Base-by-base conservation (phyloP, 2,797 vertebrate species). In the Anomalospiza imberbis region DNA sequence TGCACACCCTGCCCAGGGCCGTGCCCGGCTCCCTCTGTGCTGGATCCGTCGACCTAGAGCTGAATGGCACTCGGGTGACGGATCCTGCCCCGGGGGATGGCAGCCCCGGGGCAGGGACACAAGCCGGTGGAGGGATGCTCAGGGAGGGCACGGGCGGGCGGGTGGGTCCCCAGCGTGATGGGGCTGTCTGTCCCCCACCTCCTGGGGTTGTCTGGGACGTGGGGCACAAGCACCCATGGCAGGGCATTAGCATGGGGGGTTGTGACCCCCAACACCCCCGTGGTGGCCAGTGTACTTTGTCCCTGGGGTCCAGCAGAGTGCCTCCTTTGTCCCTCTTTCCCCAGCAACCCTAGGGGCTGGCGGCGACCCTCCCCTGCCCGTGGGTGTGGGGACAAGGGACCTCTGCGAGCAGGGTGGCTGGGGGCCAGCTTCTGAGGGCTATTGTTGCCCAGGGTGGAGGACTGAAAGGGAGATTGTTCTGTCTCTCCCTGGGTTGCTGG, bases 391-490 rank as follows among this genome's bases (percentile, higher is more conserved):
- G 80, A 94, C 44, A 20, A 82, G 93, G 58, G 85, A 91, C 84
- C 74, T 91, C 70, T 75, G 54, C 25, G 1, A 45, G 24, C 4
- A 24, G 45, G 72, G 57, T 34, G 79, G 86, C 88, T 76, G 77
- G 86, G 91, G 89, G 66, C 70, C 89, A 72, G 77, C 74, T 60
- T 95, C 90, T 85, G 89, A 77, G 82, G 29, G 60, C 88, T 89
- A 74, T 96, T 96, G 93, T 95, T 3, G 12, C 65, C 44, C 13
- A 2, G 65, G 93, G 78, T 83, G 89, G 93, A 93, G 79, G 74
- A 45, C 91, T 98, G 97, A 98, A 98, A 97, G 92, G 79, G 79
- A 83, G 83, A 97, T 98, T 98, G 98, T 98, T 98, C 97, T 93
- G 77, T 57, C 29, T 94, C 79, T 93, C 93, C n/a, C 93, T 81